Conservation (phyloP, 2,113 vertebrate species). For the Nycticryphes semicollaris region DNA sequence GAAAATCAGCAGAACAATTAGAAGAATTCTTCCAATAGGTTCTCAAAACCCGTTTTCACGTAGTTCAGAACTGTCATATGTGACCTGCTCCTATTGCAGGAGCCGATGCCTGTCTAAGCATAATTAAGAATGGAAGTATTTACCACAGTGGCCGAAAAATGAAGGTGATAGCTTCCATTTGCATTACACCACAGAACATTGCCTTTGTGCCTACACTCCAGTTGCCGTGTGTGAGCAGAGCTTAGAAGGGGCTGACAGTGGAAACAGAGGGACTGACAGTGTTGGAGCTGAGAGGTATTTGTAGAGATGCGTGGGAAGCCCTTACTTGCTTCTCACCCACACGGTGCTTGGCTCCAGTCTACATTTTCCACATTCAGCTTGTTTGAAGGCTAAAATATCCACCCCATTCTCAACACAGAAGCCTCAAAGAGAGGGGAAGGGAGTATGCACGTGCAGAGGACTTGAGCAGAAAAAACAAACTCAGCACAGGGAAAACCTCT, state of each 20-base stretch:
- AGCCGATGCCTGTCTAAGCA: neutral
- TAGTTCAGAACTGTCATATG: neutral
- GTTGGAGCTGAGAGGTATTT: neutral
- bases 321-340: neutral
- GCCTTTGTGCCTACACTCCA: neutral
- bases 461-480: neutral
- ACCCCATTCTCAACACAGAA: neutral
- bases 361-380: neutral
- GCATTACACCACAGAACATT: neutral
- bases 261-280: neutral
- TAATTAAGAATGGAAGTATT: neutral
- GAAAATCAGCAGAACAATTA: neutral
- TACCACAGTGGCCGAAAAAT: neutral
- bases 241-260: neutral
- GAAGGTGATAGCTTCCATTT: neutral
- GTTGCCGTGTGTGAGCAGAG: neutral
- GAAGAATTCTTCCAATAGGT: neutral
- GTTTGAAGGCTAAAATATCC: neutral
- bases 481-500: neutral
- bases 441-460: too few species aligned
- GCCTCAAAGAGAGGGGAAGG: neutral
- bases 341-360: neutral
- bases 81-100: neutral
- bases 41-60: neutral
- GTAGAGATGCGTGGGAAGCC: neutral